Conservation (phyloP, 2,888 invertebrate genomes). For the Thysanoteuthis rhombus region DNA sequence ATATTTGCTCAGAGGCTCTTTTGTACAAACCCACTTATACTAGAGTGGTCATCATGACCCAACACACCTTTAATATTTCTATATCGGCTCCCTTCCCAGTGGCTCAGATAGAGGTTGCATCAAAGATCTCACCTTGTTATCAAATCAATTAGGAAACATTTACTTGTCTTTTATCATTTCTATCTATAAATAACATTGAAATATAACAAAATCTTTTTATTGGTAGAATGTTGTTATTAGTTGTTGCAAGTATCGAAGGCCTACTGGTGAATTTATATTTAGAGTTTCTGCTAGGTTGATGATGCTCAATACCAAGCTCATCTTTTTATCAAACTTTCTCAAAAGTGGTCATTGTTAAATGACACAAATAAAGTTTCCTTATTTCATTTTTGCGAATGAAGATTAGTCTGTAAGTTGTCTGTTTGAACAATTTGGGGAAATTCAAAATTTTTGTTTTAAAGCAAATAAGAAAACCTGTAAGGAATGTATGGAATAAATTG, state of each 20-base stretch:
- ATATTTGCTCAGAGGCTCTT: not conserved
- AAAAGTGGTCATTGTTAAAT: too few relatives aligned
- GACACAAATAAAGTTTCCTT: not conserved
- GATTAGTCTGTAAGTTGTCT: not conserved
- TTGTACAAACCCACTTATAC: not conserved
- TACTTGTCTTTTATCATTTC: not conserved
- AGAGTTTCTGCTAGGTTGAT: not conserved
- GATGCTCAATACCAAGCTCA: too few relatives aligned
- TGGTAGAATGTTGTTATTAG: not conserved
- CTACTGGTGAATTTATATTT: not conserved
- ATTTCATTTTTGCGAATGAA: not conserved
- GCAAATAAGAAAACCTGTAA: too few relatives aligned
- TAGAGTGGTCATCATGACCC: not conserved
- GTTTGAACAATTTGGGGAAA: too few relatives aligned
- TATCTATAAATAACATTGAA: not conserved
- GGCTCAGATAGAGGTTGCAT: not conserved
- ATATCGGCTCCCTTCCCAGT: not conserved
- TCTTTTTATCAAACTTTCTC: too few relatives aligned
- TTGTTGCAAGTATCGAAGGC: not conserved
- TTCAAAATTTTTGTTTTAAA: too few relatives aligned
- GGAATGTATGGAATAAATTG: too few relatives aligned
- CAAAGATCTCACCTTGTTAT: not conserved
- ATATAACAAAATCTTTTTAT: not conserved
- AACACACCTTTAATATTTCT: not conserved
- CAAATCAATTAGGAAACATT: not conserved